phyloP scores from a whole-genome alignment of 1,140 invertebrate genomes.

The Drosophila melanica region DNA sequence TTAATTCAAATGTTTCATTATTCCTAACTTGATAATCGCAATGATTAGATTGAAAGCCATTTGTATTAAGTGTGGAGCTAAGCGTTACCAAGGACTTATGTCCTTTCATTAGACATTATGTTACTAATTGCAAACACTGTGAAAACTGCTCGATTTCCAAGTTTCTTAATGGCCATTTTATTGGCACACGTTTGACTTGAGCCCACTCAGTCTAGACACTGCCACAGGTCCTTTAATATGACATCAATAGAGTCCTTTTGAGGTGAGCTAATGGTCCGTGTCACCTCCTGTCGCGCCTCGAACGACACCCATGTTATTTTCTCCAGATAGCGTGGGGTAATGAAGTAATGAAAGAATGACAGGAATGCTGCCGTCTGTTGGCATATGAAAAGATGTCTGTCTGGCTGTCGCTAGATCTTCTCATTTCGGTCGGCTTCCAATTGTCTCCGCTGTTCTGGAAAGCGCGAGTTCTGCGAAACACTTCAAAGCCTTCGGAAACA shows the following conservation, averaged over 20 bases:
- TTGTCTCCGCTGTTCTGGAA: constrained; percentile 17
- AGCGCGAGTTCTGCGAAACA: constrained; percentile 41
- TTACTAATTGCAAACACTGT: not conserved
- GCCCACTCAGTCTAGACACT: constrained; percentile 30
- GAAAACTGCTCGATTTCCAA: not conserved
- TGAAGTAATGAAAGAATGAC: constrained; percentile 18
- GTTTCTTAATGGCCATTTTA: constrained; percentile 11
- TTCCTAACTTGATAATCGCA: not conserved
- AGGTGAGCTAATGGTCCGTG: not conserved
- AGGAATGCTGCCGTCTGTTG: constrained; percentile 10
- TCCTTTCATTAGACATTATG: not conserved
- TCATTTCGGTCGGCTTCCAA: not conserved
- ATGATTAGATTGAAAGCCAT: not conserved
- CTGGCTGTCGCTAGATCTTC: not conserved
- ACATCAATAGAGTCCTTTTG: not conserved
- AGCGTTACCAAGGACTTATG: not conserved
- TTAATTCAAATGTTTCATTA: constrained; percentile 6
- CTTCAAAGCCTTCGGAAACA: constrained; percentile 52
- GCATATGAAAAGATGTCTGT: constrained; percentile 15
- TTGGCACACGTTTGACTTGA: constrained; percentile 7
- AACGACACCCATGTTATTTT: no score
- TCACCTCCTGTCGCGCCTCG: no score
- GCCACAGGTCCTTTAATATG: not conserved
- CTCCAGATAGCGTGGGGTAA: not conserved
- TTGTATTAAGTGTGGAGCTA: not conserved